Evolutionary conservation across 2,888 invertebrate genomes (phyloP).

Genomic region (Oxyteleia sp.): DNA sequence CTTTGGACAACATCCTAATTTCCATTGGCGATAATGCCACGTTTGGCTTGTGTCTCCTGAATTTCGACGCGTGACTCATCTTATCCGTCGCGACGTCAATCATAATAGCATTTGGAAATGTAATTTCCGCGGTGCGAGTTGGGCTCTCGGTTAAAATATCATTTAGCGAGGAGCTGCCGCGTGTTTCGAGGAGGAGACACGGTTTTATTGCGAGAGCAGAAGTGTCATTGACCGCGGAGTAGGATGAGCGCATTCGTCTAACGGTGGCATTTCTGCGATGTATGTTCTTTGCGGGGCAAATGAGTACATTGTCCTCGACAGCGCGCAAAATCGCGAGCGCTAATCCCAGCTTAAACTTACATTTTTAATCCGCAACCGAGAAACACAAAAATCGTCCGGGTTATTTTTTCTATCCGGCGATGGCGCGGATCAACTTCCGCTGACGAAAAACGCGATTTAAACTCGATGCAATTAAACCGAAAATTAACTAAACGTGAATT

Average conservation of each 20-base stretch:
- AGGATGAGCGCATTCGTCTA: conserved; percentile 68
- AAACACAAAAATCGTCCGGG: conserved; percentile 44
- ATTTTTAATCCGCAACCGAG: conserved; percentile 59
- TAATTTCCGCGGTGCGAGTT: conserved; percentile 19
- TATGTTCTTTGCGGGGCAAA: conserved; percentile 64
- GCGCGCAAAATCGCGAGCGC: conserved; percentile 36
- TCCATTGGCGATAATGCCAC: conserved; percentile 19
- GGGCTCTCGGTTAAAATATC: conserved; percentile 32
- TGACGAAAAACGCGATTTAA: conserved; percentile 47
- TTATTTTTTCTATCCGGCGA: conserved; percentile 31
- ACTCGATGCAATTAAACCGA: conserved; percentile 37
- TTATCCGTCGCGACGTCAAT: conserved; percentile 44
- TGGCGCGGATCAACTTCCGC: conserved; percentile 26
- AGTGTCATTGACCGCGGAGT: conserved; percentile 73
- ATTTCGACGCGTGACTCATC: conserved; percentile 33
- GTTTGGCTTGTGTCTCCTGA: conserved; percentile 25
- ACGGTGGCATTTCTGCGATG: conserved; percentile 67
- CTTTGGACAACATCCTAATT: too few relatives aligned
- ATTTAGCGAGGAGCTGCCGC: conserved; percentile 44
- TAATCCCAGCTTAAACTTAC: conserved; percentile 59
- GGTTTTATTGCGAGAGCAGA: conserved; percentile 53
- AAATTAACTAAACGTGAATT: conserved; percentile 30
- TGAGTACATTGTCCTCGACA: conserved; percentile 70
- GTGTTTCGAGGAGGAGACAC: conserved; percentile 55
- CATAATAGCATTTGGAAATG: conserved; percentile 40